A percentile compares a stretch with the other conserved stretches of the same genome.
phyloP scores from a whole-genome alignment of 2,113 vertebrate species.

The Phaetusa simplex region DNA sequence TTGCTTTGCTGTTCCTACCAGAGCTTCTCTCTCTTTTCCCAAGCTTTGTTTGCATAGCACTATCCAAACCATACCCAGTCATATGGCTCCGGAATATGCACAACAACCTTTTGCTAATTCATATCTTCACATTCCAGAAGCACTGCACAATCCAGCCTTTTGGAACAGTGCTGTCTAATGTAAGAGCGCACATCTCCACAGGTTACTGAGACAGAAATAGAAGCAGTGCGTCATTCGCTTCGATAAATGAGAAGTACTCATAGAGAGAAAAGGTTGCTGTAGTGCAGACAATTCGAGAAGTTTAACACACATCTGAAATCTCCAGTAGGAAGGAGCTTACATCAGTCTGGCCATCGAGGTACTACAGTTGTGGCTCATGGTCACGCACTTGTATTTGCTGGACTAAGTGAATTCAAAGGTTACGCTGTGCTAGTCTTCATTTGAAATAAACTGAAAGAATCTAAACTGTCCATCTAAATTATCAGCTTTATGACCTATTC shows the following conservation, averaged over 20 bases:
- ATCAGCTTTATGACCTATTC: background rate
- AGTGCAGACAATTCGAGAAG: background rate
- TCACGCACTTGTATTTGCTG: background rate
- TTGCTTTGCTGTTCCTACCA: background rate
- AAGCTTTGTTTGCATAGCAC: background rate
- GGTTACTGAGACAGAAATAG: background rate
- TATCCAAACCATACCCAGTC: background rate
- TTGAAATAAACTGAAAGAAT: background rate
- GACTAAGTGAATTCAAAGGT: background rate
- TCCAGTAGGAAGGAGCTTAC: background rate
- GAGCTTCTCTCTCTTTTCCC: background rate
- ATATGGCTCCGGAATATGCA: background rate
- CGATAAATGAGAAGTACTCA: background rate
- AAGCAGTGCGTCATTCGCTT: background rate
- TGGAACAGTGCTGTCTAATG: background rate
- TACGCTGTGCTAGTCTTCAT: background rate
- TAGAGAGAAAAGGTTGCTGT: background rate
- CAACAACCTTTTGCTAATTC: background rate
- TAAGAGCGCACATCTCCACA: background rate
- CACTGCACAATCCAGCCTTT: conserved; percentile 3
- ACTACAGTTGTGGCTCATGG: background rate
- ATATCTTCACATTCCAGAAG: background rate
- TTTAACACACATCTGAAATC: background rate
- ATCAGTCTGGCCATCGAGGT: background rate
- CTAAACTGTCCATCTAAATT: background rate